Conservation (phyloP, 2,797 vertebrate genomes). For the Sphenodon punctatus region DNA sequence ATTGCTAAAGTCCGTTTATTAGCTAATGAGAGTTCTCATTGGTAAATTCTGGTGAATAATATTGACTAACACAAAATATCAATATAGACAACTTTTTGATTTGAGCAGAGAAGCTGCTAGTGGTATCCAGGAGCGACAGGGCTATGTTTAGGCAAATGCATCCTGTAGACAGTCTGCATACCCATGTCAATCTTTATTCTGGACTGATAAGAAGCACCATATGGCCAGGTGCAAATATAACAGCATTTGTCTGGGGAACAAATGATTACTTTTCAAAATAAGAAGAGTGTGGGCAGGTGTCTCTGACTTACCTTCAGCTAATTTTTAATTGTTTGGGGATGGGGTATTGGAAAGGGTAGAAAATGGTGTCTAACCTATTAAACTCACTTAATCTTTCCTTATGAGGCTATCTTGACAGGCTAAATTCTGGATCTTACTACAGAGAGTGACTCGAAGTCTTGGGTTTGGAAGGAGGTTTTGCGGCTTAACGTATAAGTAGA, state of each 20-base stretch:
- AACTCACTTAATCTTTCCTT: constrained; percentile 33
- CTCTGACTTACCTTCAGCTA: constrained; percentile 34
- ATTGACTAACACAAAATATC: too few relatives aligned
- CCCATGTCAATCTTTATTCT: constrained; percentile 21
- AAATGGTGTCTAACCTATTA: constrained; percentile 13
- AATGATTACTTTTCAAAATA: constrained; percentile 32
- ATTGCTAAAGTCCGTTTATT: too few relatives aligned
- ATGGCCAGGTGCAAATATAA: constrained; percentile 41
- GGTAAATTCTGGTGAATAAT: not conserved
- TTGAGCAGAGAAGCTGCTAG: not conserved
- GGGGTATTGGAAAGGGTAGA: constrained; percentile 54
- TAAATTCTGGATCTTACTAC: constrained; percentile 30
- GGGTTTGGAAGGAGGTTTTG: constrained; percentile 62
- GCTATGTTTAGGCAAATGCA: not conserved
- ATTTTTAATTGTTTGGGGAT: constrained; percentile 41
- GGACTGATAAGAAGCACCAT: constrained; percentile 4
- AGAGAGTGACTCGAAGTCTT: constrained; percentile 40
- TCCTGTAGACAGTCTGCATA: not conserved
- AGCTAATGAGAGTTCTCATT: not conserved
- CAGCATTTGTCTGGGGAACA: not conserved
- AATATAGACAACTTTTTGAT: not conserved
- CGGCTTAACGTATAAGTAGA: constrained; percentile 41
- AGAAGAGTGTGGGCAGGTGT: not conserved
- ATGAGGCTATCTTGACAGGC: constrained; percentile 48
- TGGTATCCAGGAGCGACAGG: not conserved